Evolutionary conservation across 2,797 vertebrate species (phyloP).

Genomic region (Knipowitschia caucasica): DNA sequence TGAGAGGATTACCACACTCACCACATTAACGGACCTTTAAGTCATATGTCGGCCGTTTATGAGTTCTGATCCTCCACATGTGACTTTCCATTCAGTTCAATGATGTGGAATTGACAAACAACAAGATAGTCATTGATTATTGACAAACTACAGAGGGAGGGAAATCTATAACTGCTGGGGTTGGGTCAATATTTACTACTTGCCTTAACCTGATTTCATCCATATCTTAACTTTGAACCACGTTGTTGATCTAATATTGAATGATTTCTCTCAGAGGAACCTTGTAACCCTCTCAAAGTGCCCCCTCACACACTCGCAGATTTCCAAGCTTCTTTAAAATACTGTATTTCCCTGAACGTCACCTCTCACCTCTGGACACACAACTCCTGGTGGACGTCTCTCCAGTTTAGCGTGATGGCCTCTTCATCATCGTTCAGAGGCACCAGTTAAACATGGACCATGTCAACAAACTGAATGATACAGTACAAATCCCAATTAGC

Average conservation of each 20-base stretch:
- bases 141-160: slow-evolving; percentile 56
- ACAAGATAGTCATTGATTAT: slow-evolving; percentile 59
- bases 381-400: slow-evolving; percentile 64
- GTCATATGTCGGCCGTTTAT: slow-evolving; percentile 52
- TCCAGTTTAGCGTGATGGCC: slow-evolving; percentile 44
- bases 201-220: not conserved
- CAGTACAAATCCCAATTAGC: not conserved
- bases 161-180: slow-evolving; percentile 46
- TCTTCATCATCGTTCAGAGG: slow-evolving; percentile 34
- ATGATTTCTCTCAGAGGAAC: not conserved
- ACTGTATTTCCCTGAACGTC: slow-evolving; percentile 68
- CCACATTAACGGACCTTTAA: slow-evolving; percentile 28
- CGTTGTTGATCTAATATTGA: not conserved
- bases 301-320: slow-evolving; percentile 5
- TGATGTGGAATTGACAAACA: slow-evolving; percentile 55
- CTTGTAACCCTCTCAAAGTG: no score
- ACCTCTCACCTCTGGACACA: slow-evolving; percentile 76
- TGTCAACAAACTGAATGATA: not conserved
- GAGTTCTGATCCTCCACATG: slow-evolving; percentile 42
- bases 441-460: slow-evolving; percentile 25
- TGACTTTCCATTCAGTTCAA: slow-evolving; percentile 37
- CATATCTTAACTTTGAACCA: no score
- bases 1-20: slow-evolving; percentile 13
- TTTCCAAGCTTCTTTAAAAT: slow-evolving; percentile 65
- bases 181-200: slow-evolving; percentile 11